Conservation (phyloP, 2,113 vertebrate genomes). For the Mormoops blainvillei region DNA sequence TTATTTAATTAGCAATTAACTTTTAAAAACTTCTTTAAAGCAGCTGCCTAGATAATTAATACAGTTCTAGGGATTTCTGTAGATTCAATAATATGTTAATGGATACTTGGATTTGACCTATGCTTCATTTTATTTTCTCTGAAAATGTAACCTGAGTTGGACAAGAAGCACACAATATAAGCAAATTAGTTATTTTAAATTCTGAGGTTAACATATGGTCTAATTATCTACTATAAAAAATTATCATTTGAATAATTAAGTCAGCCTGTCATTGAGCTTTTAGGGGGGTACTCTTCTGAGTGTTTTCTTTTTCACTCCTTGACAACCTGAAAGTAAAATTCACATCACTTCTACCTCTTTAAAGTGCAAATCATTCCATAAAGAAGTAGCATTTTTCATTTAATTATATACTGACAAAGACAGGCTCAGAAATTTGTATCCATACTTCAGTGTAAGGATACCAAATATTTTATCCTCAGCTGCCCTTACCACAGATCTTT, state of each 20-base stretch:
- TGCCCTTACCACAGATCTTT: conserved; percentile 58
- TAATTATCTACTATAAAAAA: conserved; percentile 61
- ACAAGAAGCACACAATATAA: conserved; percentile 36
- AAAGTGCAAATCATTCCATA: conserved; percentile 75
- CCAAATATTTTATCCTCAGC: conserved; percentile 56
- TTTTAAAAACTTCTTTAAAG: conserved; percentile 37
- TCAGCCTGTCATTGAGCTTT: conserved; percentile 78
- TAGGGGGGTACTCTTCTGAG: background rate
- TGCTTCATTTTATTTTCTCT: conserved; percentile 9
- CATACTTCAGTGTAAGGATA: conserved; percentile 52
- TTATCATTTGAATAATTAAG: conserved; percentile 81
- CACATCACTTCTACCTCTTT: conserved; percentile 69
- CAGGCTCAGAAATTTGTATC: conserved; percentile 54
- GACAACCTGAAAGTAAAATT: conserved; percentile 75
- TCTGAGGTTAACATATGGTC: conserved; percentile 60
- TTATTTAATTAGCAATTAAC: conserved; percentile 62
- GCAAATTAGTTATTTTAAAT: conserved; percentile 61
- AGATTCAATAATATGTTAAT: conserved; percentile 60
- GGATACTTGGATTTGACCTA: conserved; percentile 54
- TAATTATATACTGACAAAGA: conserved; percentile 53
- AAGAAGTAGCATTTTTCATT: conserved; percentile 67
- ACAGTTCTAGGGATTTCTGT: conserved; percentile 27
- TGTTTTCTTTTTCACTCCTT: background rate
- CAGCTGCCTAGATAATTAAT: conserved; percentile 39
- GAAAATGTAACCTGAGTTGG: conserved; percentile 33